These are phyloP conservation scores for Tragulus kanchil DNA, from an alignment of 2,113 vertebrate genomes.

Conservation along the genomic window DNA sequence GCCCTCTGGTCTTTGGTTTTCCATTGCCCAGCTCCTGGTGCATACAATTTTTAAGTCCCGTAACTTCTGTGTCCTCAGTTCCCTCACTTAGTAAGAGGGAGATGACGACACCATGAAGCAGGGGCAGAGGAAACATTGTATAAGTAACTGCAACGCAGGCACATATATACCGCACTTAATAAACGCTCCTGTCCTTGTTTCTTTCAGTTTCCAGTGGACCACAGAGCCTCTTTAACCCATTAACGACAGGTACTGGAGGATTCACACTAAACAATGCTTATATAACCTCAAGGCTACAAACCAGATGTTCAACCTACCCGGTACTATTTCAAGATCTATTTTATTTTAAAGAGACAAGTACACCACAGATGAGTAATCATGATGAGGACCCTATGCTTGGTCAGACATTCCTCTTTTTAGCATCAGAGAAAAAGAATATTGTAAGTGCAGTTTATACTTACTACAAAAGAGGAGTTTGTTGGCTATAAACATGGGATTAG, in stretches of 20 bases:
- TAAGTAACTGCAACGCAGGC: background rate
- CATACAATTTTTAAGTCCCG: background rate
- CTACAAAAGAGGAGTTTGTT: background rate
- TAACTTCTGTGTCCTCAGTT: background rate
- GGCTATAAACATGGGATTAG: background rate
- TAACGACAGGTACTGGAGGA: background rate
- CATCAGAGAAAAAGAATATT: background rate
- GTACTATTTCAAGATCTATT: background rate
- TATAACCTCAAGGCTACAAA: background rate
- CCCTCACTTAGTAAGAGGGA: background rate
- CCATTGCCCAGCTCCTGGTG: background rate
- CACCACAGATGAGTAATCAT: background rate
- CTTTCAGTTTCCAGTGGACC: background rate
- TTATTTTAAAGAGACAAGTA: background rate
- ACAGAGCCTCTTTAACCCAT: background rate
- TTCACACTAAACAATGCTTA: background rate
- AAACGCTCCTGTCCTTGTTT: background rate
- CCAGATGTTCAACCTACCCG: background rate
- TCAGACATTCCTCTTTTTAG: conserved; percentile 26
- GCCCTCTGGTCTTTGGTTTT: background rate
- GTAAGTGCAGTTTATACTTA: background rate
- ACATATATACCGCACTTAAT: background rate
- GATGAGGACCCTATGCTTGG: background rate
- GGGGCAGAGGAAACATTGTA: background rate
- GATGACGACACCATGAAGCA: background rate